A percentile compares a stretch with the other conserved stretches of the same genome.
Evolutionary conservation across 64 coral and sea anemone genomes (phyloP).

Genomic region (Montipora cactus): DNA sequence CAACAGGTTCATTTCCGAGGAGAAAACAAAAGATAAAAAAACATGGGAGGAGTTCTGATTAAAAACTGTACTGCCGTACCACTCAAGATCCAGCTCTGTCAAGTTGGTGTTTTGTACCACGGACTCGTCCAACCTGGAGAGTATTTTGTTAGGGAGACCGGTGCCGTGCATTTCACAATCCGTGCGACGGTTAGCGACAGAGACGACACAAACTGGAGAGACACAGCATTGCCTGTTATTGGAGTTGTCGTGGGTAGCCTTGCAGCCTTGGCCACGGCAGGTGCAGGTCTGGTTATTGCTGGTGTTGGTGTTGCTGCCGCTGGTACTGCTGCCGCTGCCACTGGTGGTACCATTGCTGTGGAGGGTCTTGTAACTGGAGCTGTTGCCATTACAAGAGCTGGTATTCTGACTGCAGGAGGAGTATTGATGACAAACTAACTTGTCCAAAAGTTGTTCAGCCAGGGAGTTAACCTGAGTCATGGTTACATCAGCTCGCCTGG

Average conservation of each 20-base stretch:
- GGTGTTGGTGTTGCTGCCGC: background rate
- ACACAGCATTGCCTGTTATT: conserved; percentile 25
- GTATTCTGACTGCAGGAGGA: background rate
- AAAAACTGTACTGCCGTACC: conserved; percentile 12
- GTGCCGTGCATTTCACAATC: conserved; percentile 34
- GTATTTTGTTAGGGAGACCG: background rate
- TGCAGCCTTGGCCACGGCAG: background rate
- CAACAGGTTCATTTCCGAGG: too few relatives aligned
- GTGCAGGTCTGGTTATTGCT: background rate
- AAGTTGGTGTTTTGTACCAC: conserved; percentile 42
- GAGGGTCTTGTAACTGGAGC: too few relatives aligned
- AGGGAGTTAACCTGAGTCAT: background rate
- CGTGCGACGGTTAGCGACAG: conserved; percentile 1
- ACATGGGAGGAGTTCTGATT: background rate
- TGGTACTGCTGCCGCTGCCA: background rate
- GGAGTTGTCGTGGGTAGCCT: background rate
- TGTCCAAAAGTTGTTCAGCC: background rate
- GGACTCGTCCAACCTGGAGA: conserved; percentile 27
- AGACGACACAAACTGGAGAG: conserved; percentile 33
- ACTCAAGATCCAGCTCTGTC: conserved; percentile 32
- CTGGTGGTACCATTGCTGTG: background rate
- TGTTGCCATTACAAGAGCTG: too few relatives aligned
- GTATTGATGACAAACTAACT: background rate
- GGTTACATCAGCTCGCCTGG: background rate
- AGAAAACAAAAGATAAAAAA: too few relatives aligned